Evolutionary conservation across 2,113 vertebrate species (phyloP).

Genomic region (Eonycteris spelaea): DNA sequence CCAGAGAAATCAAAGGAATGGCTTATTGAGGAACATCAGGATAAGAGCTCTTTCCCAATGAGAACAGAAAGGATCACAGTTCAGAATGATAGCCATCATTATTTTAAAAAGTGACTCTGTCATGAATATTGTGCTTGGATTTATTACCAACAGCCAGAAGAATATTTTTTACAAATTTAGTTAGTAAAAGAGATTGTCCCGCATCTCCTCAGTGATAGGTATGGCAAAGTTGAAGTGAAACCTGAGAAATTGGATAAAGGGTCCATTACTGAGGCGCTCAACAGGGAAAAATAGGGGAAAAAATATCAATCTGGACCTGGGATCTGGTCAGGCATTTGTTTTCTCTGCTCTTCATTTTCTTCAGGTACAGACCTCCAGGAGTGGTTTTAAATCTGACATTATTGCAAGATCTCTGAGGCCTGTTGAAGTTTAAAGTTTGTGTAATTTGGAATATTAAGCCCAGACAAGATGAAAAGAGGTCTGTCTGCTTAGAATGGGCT

Average conservation of each 20-base stretch:
- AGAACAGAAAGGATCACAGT: neutral
- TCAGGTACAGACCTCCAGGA: neutral
- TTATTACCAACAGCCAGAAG: neutral
- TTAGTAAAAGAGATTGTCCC: neutral
- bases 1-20: neutral
- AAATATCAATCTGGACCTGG: neutral
- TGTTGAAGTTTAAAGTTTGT: neutral
- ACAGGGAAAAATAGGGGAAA: neutral
- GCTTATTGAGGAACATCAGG: neutral
- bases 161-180: neutral
- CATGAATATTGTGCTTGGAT: neutral
- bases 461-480: neutral
- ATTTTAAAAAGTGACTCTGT: neutral
- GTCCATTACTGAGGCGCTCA: neutral
- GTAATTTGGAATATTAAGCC: neutral
- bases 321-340: neutral
- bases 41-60: neutral
- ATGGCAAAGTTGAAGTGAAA: neutral
- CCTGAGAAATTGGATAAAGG: neutral
- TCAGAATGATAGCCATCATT: neutral
- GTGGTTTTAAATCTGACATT: neutral
- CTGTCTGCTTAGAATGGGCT: neutral
- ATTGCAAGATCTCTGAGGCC: neutral
- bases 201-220: neutral
- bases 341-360: neutral